A percentile compares a stretch with the other conserved stretches of the same genome.
Evolutionary conservation across 2,113 vertebrate species (phyloP).

Genomic region (Cyphomyrus discorhynchus): DNA sequence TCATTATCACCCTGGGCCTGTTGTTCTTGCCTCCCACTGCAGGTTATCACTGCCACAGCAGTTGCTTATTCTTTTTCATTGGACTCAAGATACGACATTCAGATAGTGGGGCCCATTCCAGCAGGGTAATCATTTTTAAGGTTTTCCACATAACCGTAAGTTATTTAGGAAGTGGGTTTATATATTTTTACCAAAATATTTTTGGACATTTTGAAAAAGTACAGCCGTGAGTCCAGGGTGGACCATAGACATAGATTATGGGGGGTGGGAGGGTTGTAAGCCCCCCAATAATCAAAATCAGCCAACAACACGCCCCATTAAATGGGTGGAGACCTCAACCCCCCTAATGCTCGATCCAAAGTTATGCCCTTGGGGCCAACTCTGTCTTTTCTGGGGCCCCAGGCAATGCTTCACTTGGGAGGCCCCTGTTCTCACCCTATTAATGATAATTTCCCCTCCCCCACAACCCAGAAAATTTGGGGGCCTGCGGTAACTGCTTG

Average conservation of each 20-base stretch:
- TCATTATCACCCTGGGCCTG: background rate
- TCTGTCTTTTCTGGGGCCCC: background rate
- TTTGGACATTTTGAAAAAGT: background rate
- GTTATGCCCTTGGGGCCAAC: background rate
- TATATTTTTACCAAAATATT: background rate
- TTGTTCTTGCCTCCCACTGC: constrained; percentile 5
- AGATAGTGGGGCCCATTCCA: constrained; percentile 80
- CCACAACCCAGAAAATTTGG: background rate
- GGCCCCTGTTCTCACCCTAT: background rate
- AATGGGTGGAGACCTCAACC: background rate
- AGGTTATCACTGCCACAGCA: constrained; percentile 78
- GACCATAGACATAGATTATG: background rate
- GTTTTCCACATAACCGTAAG: background rate
- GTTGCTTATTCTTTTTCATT: constrained; percentile 74
- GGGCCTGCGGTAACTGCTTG: background rate
- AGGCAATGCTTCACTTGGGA: background rate
- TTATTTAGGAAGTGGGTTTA: background rate
- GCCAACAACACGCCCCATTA: background rate
- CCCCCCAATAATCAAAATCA: background rate
- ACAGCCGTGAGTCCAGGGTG: background rate
- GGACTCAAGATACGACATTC: constrained; percentile 69
- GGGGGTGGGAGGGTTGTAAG: background rate
- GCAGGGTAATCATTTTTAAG: constrained; percentile 62
- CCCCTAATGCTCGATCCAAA: background rate
- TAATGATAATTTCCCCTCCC: background rate